Evolutionary conservation across 2,113 vertebrate species (phyloP), one percentile per base, ranked within the genome.

Genomic region (Peucedramus taeniatus): DNA sequence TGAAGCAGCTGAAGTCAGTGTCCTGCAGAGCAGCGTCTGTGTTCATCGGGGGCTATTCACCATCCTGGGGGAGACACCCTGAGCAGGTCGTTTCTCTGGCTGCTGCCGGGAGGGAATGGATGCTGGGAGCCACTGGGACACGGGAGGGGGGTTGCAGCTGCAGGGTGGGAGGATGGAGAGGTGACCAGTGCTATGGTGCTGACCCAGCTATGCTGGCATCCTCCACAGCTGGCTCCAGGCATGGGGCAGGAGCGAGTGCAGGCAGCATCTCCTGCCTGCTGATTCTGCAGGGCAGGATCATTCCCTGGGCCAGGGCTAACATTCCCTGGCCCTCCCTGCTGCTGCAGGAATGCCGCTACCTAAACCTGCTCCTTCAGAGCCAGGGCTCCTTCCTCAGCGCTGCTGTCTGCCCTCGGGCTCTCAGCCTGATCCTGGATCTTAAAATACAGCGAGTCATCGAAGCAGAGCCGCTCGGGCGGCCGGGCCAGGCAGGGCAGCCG

Each of bases 391-490:
- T 93, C 94, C 84, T 74, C 71, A 0, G 7, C 0, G 0, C 14
- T 13, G 37, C 51, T 8, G 3, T 22, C 57, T 0, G 4, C 9
- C 22, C 3, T 28, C 0, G 1, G 16, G 37, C 44, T 68, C 87
- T 82, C 49, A 0, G 21, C 45, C 21, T 35, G 8, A 19, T 65
- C 87, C 23, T 97, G 98, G 68, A 98, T 86, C 28, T 98, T 95
- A 83, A 99, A 98, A 94, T 98, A 98, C 31, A 97, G 74, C 5
- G 95, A 82, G 51, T 99, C 98, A 1, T 99, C 98, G n/a, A 98
- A 99, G 93, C 98, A 98, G 57, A 96, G 82, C 14, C 78, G 88
- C 82, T 98, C 96, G 1, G 97, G 89, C 0, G 97, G 98, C 15
- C 50, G 96, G 8, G 97, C 95, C 15, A 99, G 95, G 91, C 94